Evolutionary conservation across 2,888 invertebrate species (phyloP), one percentile per base, ranked within the genome.

Genomic region (Sarcophaga subvicina): DNA sequence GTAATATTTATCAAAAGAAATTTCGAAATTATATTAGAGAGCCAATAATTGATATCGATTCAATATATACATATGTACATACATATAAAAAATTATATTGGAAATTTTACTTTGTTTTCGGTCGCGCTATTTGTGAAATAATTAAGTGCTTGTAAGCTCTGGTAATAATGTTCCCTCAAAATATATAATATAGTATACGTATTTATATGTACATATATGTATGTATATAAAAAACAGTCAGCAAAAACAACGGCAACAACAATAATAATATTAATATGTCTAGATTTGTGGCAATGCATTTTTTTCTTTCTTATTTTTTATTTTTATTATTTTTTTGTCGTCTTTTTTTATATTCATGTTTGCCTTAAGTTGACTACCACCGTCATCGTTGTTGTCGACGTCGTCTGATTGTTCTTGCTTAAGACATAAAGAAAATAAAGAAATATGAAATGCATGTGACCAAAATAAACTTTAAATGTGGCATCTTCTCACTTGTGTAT

Each of bases 401-500:
- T 14, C 25, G 83, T 83, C 83, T 85, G 84, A 76, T 71, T 84
- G 80, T 80, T 76, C 76, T 80, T 80, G 66, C 66, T 71, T 20
- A 75, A 12, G 70, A 84, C 60, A 77, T 14, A 47, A 47, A 45
- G 37, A 71, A 70, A 47, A 62, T 54, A 71, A 70, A 69, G 22
- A 81, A 80, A 76, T 85, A 80, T 77, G 66, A 80, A 85, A 59
- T 78, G 75, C 79, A 87, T 87, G 84, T 84, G 87, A 87, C 84
- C 87, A 87, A 87, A 87, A 87, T 87, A 87, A 87, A 87, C 87
- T 87, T 87, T 87, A 79, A 87, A 82, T 87, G 84, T 87, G 83
- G 84, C 81, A 87, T 87, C 86, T 83, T 83, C 66, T 71, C 83
- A 86, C 81, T 79, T 70, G 79, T 70, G 79, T 84, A 79, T 80